Base-by-base conservation (phyloP, 2,113 vertebrate genomes). In the Oncorhynchus tshawytscha region DNA sequence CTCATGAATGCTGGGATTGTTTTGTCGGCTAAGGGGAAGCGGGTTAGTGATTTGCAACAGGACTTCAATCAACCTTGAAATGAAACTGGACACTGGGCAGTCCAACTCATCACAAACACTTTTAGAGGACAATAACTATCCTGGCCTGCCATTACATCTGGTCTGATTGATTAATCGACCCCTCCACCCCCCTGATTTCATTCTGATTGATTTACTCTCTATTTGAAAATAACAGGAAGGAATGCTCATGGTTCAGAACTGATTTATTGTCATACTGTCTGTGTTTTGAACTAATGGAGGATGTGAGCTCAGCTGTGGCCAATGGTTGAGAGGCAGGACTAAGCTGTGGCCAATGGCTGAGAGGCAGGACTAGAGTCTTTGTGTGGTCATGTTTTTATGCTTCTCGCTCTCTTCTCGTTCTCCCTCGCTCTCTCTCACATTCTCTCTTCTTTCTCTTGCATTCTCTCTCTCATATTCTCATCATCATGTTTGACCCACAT, bases 401-500 rank as follows among this genome's bases (percentile, higher is more conserved):
- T n/a, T 71, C 49, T 34, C 31, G 31, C 1, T 76, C 59, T 75
- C 72, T 82, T 77, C 31, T 31, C 1, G 31, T 5, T 31, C 29
- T 81, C 51, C 71, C 29, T 31, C 29, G 1, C 29, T 75, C 59
- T 76, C 73, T 83, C 78, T 82, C 49, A 70, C 78, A 83, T 74
- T 79, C 70, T 80, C 67, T 34, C 31, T 76, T 75, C 72, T 82
- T 77, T 81, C 51, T 73, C 31, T 34, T 7, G 6, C 34, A 34
- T 34, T 34, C 31, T 75, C 59, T 76, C 73, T 83, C 78, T 82
- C 51, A 70, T 79, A 83, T 74, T 79, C 70, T 79, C 69, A 72
- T 67, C 80, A 83, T 76, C 71, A 73, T 66, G 45, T 91, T 90
- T 93, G 91, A 93, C 93, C 91, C 88, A 90, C 81, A 90, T 92